Evolutionary conservation across 2,797 vertebrate genomes (phyloP), one percentile per base, ranked within the genome.

Genomic region (Aratinga solstitialis): DNA sequence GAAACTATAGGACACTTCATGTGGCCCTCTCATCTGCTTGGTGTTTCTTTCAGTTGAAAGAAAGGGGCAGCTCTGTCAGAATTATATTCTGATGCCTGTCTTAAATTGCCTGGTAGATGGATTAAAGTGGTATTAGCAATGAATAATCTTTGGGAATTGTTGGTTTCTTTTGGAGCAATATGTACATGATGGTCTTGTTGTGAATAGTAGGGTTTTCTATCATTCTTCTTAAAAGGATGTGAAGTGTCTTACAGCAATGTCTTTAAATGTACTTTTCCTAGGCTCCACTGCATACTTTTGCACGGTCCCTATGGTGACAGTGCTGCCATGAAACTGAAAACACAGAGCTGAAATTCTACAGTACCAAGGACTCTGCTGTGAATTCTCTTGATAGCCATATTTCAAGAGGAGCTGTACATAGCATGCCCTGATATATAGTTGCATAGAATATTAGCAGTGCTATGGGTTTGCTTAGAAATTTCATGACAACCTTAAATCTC

Each of bases 321-420:
- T 77, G 65, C 88, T 95, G 88, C 90, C 77, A 48, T 74, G 75
- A 53, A 93, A 80, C 80, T 65, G 53, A 71, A 90, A 84, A 67
- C 43, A 73, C 27, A 45, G 61, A 1, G 2, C 34, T 87, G 83
- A 90, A 87, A 90, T 92, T 87, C 32, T 50, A 71, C 0, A 1
- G 48, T 82, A 54, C 26, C 0, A 2, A 77, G 16, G 16, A 77
- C 32, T 48, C 74, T 87, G 75, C 50, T 3, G 5, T 93, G 87
- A 84, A 58, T 87, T 75, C 81, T 93, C 51, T 65, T 62, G 72
- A 54, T 59, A 66, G 58, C 65, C 53, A 3, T 58, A 4, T 50
- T 79, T 53, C 13, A 67, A 67, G 73, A 87, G 71, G 63, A 90
- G 47, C 51, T 58, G 36, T 71, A 54, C 45, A 38, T 84, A 73